Evolutionary conservation across 2,888 invertebrate genomes (phyloP).

Genomic region (Seira sanloemensis): DNA sequence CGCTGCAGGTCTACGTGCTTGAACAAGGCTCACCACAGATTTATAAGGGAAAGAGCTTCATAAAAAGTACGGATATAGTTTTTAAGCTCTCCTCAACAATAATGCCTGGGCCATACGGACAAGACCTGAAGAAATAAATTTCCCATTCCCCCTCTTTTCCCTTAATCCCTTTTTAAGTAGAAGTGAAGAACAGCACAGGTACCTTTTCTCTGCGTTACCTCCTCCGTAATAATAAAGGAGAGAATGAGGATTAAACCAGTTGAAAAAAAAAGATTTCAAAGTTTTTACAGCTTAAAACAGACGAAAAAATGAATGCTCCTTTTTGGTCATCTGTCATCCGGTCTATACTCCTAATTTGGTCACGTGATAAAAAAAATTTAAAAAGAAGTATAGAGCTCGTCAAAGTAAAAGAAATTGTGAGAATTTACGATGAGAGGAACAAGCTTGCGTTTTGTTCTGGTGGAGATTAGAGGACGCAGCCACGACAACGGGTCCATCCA

Average conservation of each 20-base stretch:
- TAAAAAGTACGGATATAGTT: not conserved
- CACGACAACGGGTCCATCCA: too few relatives aligned
- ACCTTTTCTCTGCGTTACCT: not conserved
- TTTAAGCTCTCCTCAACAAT: not conserved
- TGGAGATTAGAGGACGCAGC: too few relatives aligned
- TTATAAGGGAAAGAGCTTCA: not conserved
- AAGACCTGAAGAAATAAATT: not conserved
- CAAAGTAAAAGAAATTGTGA: not conserved
- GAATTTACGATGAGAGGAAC: not conserved
- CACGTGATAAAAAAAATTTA: not conserved
- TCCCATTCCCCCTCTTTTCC: too few relatives aligned
- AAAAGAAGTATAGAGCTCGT: not conserved
- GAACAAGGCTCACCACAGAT: constrained; percentile 21
- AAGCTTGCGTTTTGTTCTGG: constrained; percentile 4
- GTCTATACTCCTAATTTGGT: not conserved
- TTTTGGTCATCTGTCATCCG: constrained; percentile 13
- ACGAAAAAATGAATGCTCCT: not conserved
- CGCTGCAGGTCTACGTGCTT: constrained; percentile 8
- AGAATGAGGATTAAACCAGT: constrained; percentile 1
- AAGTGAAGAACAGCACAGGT: constrained; percentile 6
- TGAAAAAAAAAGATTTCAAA: not conserved
- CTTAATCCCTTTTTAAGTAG: constrained; percentile 10
- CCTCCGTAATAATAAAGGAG: not conserved
- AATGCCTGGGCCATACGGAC: not conserved
- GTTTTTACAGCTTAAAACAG: not conserved